phyloP scores from a whole-genome alignment of 1,140 invertebrate species.

The Bemisia tabaci region DNA sequence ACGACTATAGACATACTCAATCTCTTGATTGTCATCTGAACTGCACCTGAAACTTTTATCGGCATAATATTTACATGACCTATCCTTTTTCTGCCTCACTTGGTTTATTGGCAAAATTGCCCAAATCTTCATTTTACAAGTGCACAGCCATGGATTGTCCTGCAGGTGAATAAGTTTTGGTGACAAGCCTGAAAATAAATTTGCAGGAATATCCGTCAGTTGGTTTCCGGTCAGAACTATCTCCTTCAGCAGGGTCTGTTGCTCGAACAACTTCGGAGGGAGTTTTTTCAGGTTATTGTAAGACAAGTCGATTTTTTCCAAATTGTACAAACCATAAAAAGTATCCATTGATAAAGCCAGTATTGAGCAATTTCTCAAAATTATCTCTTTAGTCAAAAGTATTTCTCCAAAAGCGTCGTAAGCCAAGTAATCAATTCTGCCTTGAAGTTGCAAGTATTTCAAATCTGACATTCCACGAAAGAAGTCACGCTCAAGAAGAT shows the following conservation, averaged over 20 bases:
- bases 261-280: constrained; percentile 45
- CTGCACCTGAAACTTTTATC: constrained; percentile 32
- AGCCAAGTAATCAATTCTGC: constrained; percentile 41
- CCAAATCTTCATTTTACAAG: constrained; percentile 48
- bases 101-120: constrained; percentile 38
- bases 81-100: constrained; percentile 32
- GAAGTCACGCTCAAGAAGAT: constrained; percentile 40
- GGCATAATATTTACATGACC: constrained; percentile 27
- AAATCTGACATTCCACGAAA: constrained; percentile 43
- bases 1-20: constrained; percentile 38
- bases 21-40: constrained; percentile 21
- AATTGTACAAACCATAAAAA: constrained; percentile 43
- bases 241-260: constrained; percentile 42
- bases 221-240: constrained; percentile 45
- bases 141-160: constrained; percentile 54
- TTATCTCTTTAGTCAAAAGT: constrained; percentile 39
- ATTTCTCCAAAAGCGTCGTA: constrained; percentile 51
- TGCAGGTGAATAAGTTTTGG: constrained; percentile 41
- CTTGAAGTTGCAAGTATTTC: constrained; percentile 37
- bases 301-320: constrained; percentile 45
- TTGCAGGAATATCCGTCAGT: constrained; percentile 38
- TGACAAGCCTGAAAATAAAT: constrained; percentile 39
- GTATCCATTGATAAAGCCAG: constrained; percentile 49
- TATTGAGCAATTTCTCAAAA: constrained; percentile 45
- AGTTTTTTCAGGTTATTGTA: constrained; percentile 42